Conservation (phyloP, 2,797 vertebrate species). For the Danio choprae region DNA sequence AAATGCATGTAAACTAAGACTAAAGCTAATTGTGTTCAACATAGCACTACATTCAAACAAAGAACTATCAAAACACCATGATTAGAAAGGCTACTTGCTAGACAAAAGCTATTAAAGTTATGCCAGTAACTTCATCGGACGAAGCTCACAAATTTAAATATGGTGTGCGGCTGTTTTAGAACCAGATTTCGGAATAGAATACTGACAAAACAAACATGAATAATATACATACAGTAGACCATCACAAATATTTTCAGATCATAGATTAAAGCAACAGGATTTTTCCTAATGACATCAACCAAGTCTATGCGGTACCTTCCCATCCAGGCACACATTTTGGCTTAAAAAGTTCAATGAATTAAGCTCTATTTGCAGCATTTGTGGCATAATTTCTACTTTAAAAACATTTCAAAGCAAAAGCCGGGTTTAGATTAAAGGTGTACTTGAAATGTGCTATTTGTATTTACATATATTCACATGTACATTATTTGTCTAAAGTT, state of each 20-base stretch:
- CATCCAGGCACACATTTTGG: slow-evolving; percentile 36
- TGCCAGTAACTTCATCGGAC: background rate
- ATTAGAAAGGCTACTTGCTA: slow-evolving; percentile 13
- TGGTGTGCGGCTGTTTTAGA: background rate
- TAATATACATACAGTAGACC: slow-evolving; percentile 8
- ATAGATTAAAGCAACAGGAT: slow-evolving; percentile 2
- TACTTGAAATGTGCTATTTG: background rate
- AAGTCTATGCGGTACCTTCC: background rate
- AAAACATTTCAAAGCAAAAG: background rate
- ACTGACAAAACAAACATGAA: background rate
- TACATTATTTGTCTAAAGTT: background rate
- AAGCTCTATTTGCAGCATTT: slow-evolving; percentile 2
- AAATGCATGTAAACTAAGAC: slow-evolving; percentile 44
- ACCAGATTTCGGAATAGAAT: slow-evolving; percentile 1
- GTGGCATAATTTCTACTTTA: background rate
- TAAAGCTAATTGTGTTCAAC: slow-evolving; percentile 29
- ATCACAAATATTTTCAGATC: background rate
- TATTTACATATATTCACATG: background rate
- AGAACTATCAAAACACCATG: background rate
- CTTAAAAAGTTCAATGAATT: background rate
- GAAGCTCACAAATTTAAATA: background rate
- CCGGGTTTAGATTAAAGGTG: too few species aligned
- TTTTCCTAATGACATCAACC: slow-evolving; percentile 5
- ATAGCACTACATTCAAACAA: slow-evolving; percentile 14
- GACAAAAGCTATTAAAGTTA: slow-evolving; percentile 1